Evolutionary conservation across 2,113 vertebrate genomes (phyloP).

Genomic region (Calidris pugnax): DNA sequence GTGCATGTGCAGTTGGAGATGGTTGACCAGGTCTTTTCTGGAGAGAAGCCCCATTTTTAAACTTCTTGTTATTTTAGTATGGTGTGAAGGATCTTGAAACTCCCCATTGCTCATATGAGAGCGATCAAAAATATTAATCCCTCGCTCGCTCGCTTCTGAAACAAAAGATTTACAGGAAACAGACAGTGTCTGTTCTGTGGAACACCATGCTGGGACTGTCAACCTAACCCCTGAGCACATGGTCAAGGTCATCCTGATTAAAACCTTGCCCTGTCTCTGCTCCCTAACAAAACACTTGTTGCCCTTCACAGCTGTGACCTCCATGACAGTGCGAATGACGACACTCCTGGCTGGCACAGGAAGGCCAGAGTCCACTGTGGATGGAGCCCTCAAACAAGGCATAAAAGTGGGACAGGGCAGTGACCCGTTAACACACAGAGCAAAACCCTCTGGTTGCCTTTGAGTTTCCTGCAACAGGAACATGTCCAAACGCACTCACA

Average conservation of each 20-base stretch:
- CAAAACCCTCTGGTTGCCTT: background rate
- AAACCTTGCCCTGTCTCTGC: background rate
- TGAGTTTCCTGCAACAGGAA: background rate
- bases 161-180: background rate
- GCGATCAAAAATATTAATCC: background rate
- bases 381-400: background rate
- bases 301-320: background rate
- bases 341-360: background rate
- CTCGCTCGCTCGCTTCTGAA: background rate
- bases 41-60: background rate
- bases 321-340: background rate
- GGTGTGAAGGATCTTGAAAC: background rate
- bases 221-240: background rate
- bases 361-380: background rate
- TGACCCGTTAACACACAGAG: background rate
- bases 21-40: background rate
- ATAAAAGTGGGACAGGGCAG: background rate
- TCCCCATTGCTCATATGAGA: accelerated
- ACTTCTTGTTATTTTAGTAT: background rate
- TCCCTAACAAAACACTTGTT: background rate
- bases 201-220: background rate
- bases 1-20: accelerated
- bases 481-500: background rate
- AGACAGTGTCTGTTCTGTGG: background rate
- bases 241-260: background rate